phyloP scores from a whole-genome alignment of 2,113 vertebrate genomes.

The Chlamydotis undulata region DNA sequence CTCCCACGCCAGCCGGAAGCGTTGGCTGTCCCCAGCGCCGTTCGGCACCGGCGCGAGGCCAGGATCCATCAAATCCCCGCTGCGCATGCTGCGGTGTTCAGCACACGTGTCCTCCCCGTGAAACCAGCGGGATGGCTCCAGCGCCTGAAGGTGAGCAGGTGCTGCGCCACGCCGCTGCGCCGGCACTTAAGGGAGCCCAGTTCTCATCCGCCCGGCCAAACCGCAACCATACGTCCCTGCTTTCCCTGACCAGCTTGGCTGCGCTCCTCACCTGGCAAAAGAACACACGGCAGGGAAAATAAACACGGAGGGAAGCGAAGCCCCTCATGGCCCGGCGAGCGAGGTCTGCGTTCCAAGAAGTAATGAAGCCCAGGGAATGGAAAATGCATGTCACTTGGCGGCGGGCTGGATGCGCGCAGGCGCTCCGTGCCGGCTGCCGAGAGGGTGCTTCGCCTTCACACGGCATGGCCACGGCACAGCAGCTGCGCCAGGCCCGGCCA shows the following conservation, averaged over 20 bases:
- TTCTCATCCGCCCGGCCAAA: not conserved
- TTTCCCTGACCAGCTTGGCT: conserved; percentile 25
- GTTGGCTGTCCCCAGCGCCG: accelerated
- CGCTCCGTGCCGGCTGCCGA: not conserved
- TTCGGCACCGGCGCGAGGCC: not conserved
- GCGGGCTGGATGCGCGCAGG: not conserved
- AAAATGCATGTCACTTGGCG: conserved; percentile 10
- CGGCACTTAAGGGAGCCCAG: accelerated
- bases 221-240: not conserved
- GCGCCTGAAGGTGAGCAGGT: not conserved
- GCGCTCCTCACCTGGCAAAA: conserved; percentile 46
- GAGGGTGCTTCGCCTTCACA: not conserved
- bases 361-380: conserved; percentile 23
- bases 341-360: not conserved
- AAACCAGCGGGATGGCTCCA: accelerated
- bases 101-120: accelerated
- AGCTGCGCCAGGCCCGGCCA: conserved; percentile 40
- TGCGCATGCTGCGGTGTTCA: not conserved
- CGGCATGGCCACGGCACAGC: not conserved
- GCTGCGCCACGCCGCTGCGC: not conserved
- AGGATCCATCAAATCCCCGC: accelerated
- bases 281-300: conserved; percentile 3
- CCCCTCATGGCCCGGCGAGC: not conserved
- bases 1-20: not conserved
- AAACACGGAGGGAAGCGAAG: not conserved